These are phyloP conservation scores for Xanthia icteritia DNA, from an alignment of 2,888 invertebrate species.

Conservation along the genomic window DNA sequence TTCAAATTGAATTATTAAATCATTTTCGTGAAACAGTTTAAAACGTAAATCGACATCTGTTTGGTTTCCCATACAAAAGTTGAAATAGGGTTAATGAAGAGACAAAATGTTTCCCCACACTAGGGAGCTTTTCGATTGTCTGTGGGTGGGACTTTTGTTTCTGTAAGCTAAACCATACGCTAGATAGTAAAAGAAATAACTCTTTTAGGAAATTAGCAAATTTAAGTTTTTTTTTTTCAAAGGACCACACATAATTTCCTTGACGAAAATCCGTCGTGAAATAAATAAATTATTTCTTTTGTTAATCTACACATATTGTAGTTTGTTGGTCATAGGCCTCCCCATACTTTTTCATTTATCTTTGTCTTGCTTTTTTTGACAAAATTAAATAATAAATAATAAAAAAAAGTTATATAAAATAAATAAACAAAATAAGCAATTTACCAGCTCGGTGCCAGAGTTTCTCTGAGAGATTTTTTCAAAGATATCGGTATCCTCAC, in stretches of 20 bases:
- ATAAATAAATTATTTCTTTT: not conserved
- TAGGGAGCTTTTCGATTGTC: not conserved
- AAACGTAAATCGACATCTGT: conserved; percentile 34
- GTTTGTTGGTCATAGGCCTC: not conserved
- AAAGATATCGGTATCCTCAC: too few relatives aligned
- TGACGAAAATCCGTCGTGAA: not conserved
- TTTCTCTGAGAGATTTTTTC: too few relatives aligned
- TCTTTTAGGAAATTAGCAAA: not conserved
- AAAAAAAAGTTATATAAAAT: too few relatives aligned
- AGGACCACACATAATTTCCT: not conserved
- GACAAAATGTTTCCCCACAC: not conserved
- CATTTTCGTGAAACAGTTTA: conserved; percentile 20
- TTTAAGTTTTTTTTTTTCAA: not conserved
- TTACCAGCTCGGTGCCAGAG: too few relatives aligned
- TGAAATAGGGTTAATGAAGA: not conserved
- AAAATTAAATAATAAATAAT: too few relatives aligned
- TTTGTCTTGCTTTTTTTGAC: too few relatives aligned
- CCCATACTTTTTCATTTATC: too few relatives aligned
- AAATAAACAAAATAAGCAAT: too few relatives aligned
- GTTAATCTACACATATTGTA: not conserved
- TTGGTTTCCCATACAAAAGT: conserved; percentile 27
- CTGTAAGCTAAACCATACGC: too few relatives aligned
- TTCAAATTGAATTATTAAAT: conserved; percentile 44
- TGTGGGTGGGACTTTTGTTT: too few relatives aligned
- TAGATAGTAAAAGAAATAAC: not conserved